Evolutionary conservation across 2,888 invertebrate species (phyloP).

Genomic region (Diachrysia chrysitis): DNA sequence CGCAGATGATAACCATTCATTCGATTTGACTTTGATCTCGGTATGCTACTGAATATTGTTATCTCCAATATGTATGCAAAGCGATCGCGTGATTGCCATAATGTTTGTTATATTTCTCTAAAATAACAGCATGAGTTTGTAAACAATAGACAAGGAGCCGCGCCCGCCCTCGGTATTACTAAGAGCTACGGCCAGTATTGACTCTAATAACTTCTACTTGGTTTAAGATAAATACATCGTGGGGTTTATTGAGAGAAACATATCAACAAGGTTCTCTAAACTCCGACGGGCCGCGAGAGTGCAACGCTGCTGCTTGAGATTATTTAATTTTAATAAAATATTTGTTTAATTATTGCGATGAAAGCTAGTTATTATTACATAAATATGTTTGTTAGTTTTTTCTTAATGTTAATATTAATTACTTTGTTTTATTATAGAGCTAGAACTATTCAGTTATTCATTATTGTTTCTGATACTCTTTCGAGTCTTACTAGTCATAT

Average conservation of each 20-base stretch:
- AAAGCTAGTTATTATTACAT: too few species aligned
- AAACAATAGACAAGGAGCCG: slow-evolving; percentile 28
- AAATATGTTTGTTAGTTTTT: too few species aligned
- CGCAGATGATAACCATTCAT: slow-evolving; percentile 41
- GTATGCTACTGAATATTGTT: slow-evolving; percentile 15
- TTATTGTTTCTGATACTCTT: too few species aligned
- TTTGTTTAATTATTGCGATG: too few species aligned
- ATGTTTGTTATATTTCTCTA: neutral
- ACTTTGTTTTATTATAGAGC: too few species aligned
- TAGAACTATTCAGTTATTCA: too few species aligned
- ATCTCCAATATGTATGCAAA: slow-evolving; percentile 2
- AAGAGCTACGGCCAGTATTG: slow-evolving; percentile 31
- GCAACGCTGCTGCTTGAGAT: slow-evolving; percentile 34
- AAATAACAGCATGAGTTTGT: slow-evolving; percentile 5
- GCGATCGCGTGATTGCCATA: neutral
- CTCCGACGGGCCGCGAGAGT: slow-evolving; percentile 37
- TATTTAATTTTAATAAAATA: too few species aligned
- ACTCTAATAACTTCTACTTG: slow-evolving; percentile 44
- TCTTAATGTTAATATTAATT: too few species aligned
- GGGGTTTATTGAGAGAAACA: slow-evolving; percentile 44
- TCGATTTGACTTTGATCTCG: slow-evolving; percentile 38
- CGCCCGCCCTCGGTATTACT: slow-evolving; percentile 18
- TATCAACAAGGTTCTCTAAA: slow-evolving; percentile 48
- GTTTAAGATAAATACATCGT: slow-evolving; percentile 46
- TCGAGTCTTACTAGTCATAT: too few species aligned